phyloP scores from a whole-genome alignment of 2,113 vertebrate species.

The Nannospalax galili region DNA sequence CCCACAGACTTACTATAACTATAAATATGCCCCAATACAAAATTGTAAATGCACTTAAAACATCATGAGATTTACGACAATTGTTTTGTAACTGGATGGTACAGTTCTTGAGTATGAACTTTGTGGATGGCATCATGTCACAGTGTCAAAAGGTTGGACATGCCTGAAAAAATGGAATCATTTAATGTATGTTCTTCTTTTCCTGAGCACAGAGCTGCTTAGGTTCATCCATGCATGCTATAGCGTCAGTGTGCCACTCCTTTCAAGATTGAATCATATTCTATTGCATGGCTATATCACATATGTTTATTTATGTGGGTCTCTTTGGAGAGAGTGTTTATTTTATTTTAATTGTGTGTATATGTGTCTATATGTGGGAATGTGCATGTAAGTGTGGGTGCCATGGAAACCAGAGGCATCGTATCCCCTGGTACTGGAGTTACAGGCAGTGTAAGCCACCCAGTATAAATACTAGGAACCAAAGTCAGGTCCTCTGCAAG shows the following conservation, averaged over 20 bases:
- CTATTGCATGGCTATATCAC: too few species aligned
- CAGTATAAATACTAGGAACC: background rate
- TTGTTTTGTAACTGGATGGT: too few species aligned
- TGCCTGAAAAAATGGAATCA: background rate
- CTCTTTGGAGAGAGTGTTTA: too few species aligned
- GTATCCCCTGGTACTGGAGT: background rate
- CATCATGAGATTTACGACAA: too few species aligned
- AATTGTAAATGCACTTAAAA: too few species aligned
- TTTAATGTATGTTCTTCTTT: background rate
- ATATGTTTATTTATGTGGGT: background rate
- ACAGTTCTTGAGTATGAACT: too few species aligned
- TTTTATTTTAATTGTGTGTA: too few species aligned
- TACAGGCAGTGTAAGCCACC: background rate
- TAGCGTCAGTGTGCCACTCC: background rate
- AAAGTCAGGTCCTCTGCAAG: background rate
- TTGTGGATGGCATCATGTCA: too few species aligned
- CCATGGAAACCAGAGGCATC: background rate
- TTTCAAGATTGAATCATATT: too few species aligned
- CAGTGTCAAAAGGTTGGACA: too few species aligned
- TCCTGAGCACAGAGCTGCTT: background rate
- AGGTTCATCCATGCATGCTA: background rate
- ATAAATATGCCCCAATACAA: too few species aligned
- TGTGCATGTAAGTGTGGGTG: too few species aligned
- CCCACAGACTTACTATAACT: background rate
- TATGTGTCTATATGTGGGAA: background rate